A percentile compares a stretch with the other conserved stretches of the same genome.
These are phyloP conservation scores for Hydrozoanthus gracilis DNA, from an alignment of 92 coral and sea anemone genomes.

Conservation along the genomic window DNA sequence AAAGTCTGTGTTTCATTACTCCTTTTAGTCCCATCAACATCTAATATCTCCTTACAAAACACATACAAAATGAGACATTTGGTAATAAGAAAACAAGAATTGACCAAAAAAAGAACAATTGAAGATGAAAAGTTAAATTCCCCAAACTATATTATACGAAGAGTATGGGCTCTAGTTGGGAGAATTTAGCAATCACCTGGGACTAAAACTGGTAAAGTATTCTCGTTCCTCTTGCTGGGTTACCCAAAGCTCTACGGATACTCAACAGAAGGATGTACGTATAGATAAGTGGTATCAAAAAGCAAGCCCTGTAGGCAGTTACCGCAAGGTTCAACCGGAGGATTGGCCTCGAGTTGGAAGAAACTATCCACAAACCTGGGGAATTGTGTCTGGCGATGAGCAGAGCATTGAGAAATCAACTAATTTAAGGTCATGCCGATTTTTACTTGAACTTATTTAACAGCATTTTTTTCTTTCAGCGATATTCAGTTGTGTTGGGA, in stretches of 20 bases:
- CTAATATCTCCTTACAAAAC: too few species aligned
- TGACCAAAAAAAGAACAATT: too few species aligned
- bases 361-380: background rate
- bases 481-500: constrained; percentile 2
- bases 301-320: constrained; percentile 1
- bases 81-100: too few species aligned
- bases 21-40: too few species aligned
- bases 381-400: background rate
- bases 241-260: too few species aligned
- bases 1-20: background rate
- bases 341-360: background rate
- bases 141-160: too few species aligned
- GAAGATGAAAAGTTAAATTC: too few species aligned
- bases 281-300: background rate
- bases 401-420: constrained; percentile 4
- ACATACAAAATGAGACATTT: too few species aligned
- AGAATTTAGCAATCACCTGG: too few species aligned
- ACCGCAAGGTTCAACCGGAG: background rate
- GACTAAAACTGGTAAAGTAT: too few species aligned
- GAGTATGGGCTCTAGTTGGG: too few species aligned
- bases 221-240: too few species aligned
- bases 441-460: background rate
- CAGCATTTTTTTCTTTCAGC: constrained; percentile 10
- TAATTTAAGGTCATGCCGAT: constrained; percentile 21
- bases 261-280: background rate